Percentiles rank a stretch among this genome's conserved stretches.
Evolutionary conservation across 2,888 invertebrate species (phyloP).

Genomic region (Caenorhabditis sp.): DNA sequence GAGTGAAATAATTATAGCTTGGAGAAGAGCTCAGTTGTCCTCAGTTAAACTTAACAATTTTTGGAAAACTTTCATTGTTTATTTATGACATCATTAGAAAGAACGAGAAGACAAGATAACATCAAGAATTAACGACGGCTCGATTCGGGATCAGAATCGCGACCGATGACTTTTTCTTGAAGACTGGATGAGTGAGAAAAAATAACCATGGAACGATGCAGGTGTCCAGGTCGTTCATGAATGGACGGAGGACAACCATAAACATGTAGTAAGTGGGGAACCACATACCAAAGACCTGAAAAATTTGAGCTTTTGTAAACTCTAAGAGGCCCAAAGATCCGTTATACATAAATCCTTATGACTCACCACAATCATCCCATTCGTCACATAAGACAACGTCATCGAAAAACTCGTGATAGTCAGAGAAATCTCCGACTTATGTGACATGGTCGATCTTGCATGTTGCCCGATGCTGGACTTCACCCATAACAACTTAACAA

Average conservation of each 20-base stretch:
- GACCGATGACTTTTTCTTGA: not conserved
- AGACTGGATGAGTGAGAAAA: conserved; percentile 38
- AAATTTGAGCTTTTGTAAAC: no score
- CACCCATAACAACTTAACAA: conserved; percentile 5
- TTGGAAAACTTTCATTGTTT: no score
- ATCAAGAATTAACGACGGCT: not conserved
- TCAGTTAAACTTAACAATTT: no score
- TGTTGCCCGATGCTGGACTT: not conserved
- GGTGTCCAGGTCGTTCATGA: conserved; percentile 38
- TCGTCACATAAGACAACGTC: conserved; percentile 40
- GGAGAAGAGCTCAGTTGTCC: no score
- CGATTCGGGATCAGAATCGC: not conserved
- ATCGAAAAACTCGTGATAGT: conserved; percentile 34
- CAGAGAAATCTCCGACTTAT: conserved; percentile 36
- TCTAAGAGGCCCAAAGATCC: no score
- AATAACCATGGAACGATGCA: conserved; percentile 33
- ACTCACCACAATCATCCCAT: conserved; percentile 34
- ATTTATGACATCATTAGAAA: no score
- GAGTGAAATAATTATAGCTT: no score
- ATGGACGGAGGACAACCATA: conserved; percentile 17
- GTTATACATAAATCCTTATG: no score
- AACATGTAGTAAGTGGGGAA: conserved; percentile 11
- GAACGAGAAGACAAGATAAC: no score
- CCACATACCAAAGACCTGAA: conserved; percentile 6
- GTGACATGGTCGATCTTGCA: conserved; percentile 10